These are phyloP conservation scores for Stenurella melanura DNA, from an alignment of 2,888 invertebrate genomes.

Conservation along the genomic window DNA sequence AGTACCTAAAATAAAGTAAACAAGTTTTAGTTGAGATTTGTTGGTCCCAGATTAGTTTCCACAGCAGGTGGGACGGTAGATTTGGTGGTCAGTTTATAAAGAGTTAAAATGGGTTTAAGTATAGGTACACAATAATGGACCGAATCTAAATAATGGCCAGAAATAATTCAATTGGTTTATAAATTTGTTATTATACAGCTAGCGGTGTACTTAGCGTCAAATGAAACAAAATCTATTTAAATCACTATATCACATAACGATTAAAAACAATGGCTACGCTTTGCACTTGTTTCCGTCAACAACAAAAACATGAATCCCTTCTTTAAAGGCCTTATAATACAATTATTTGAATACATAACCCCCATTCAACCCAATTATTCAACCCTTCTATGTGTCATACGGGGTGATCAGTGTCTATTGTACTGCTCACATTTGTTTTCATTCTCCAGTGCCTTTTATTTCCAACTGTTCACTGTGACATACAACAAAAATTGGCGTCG, in stretches of 20 bases:
- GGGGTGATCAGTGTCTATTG: constrained; percentile 30
- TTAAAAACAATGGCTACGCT: background rate
- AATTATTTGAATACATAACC: constrained; percentile 35
- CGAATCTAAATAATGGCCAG: background rate
- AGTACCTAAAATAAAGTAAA: too few species aligned
- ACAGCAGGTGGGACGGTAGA: too few species aligned
- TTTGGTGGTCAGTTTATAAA: too few species aligned
- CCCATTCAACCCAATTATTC: constrained; percentile 29
- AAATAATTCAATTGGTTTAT: background rate
- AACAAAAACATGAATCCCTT: constrained; percentile 9
- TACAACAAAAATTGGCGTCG: background rate
- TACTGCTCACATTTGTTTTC: constrained; percentile 13
- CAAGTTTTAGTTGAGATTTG: too few species aligned
- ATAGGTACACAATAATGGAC: too few species aligned
- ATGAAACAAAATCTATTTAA: background rate
- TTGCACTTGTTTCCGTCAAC: constrained; percentile 9
- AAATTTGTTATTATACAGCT: background rate
- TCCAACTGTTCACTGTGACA: background rate
- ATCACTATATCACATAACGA: background rate
- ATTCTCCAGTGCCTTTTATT: constrained; percentile 11
- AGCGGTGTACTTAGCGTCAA: background rate
- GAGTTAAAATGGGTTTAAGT: too few species aligned
- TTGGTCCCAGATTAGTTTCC: too few species aligned
- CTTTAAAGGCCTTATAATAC: constrained; percentile 19
- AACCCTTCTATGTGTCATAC: constrained; percentile 28